These are phyloP conservation scores for Anolis carolinensis DNA, from an alignment of 2,113 vertebrate species.

Conservation along the genomic window DNA sequence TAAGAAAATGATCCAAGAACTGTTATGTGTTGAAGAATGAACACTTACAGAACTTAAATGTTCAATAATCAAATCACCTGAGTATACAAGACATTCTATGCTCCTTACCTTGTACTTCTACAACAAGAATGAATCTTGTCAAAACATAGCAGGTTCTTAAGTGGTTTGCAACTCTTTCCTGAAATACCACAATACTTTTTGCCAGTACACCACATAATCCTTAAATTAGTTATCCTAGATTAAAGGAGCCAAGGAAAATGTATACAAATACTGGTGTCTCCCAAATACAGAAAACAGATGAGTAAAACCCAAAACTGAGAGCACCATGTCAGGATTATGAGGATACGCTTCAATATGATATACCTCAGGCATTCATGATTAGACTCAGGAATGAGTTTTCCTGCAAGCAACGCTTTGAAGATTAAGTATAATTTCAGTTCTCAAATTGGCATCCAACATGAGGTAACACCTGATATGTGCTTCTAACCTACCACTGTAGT, in stretches of 20 bases:
- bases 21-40: neutral
- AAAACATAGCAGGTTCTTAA: neutral
- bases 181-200: neutral
- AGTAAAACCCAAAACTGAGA: neutral
- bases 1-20: neutral
- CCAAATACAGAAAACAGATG: neutral
- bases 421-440: neutral
- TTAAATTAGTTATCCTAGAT: neutral
- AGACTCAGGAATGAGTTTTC: neutral
- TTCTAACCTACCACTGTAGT: neutral
- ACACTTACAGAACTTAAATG: neutral
- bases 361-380: neutral
- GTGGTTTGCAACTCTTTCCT: neutral
- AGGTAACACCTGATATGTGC: neutral
- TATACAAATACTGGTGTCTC: neutral
- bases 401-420: constrained; percentile 7
- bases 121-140: neutral
- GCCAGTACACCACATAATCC: neutral
- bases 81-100: neutral
- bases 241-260: neutral
- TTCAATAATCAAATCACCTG: neutral
- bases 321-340: neutral
- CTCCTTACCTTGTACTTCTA: neutral
- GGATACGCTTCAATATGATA: too few species aligned
- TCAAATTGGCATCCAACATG: neutral